These are phyloP conservation scores for Phrynosoma blainvillii DNA, from an alignment of 2,113 vertebrate genomes.

Conservation along the genomic window DNA sequence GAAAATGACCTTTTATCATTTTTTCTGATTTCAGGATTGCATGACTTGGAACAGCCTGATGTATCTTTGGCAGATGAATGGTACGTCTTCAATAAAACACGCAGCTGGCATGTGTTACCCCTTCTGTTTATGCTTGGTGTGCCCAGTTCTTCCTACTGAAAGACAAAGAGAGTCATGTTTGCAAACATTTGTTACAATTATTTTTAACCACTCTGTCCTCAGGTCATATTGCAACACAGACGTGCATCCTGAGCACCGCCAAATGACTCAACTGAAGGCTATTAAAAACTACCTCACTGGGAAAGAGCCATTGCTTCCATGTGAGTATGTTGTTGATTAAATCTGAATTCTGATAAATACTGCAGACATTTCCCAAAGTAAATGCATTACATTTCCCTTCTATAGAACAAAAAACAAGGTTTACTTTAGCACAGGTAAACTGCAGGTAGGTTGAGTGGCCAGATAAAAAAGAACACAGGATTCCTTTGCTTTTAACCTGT, in stretches of 20 bases:
- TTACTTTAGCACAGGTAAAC: not conserved
- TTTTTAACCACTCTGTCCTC: constrained; percentile 41
- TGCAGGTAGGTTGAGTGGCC: not conserved
- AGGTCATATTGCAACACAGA: constrained; percentile 99
- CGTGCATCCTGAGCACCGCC: constrained; percentile 89
- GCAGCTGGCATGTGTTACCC: constrained; percentile 37
- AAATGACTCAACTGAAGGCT: constrained; percentile 92
- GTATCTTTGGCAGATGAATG: constrained; percentile 96
- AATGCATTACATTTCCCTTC: not conserved
- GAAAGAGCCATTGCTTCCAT: constrained; percentile 89
- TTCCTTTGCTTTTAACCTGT: not conserved
- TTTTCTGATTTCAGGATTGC: constrained; percentile 83
- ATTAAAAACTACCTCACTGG: constrained; percentile 94
- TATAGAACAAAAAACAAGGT: not conserved
- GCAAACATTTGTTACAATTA: constrained; percentile 39
- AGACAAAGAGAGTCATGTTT: constrained; percentile 44
- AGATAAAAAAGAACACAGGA: not conserved
- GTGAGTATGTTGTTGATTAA: constrained; percentile 75
- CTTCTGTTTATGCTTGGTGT: constrained; percentile 47
- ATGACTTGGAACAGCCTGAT: constrained; percentile 98
- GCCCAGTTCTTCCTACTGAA: constrained; percentile 31
- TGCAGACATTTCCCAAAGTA: not conserved
- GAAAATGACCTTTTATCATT: constrained; percentile 63
- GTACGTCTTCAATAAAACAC: constrained; percentile 75
- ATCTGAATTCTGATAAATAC: not conserved